phyloP scores from a whole-genome alignment of 2,797 vertebrate genomes.

The Tamandua tetradactyla region DNA sequence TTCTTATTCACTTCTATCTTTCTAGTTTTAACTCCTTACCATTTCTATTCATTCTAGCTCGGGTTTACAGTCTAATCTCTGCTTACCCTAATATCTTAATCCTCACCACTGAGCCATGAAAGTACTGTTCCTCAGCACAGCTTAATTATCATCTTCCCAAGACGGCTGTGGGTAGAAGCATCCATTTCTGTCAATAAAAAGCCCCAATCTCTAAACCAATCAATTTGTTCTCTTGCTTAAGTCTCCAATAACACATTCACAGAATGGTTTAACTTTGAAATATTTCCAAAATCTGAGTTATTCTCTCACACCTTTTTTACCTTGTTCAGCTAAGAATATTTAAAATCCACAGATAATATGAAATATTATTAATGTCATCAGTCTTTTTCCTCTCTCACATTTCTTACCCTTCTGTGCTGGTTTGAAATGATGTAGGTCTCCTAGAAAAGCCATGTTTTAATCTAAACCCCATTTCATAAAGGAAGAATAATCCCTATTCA shows the following conservation, averaged over 20 bases:
- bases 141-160: not conserved
- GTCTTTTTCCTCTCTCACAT: not conserved
- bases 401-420: not conserved
- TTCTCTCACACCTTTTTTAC: not conserved
- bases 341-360: slow-evolving; percentile 34
- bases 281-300: slow-evolving; percentile 5
- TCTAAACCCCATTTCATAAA: too few relatives aligned
- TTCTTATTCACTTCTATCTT: not conserved
- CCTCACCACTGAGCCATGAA: not conserved
- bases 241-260: not conserved
- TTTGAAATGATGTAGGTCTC: too few relatives aligned
- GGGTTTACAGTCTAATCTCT: not conserved
- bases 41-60: not conserved
- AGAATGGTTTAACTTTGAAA: slow-evolving; percentile 32
- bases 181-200: not conserved
- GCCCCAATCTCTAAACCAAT: not conserved
- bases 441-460: too few relatives aligned
- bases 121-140: not conserved
- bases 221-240: slow-evolving; percentile 23
- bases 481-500: too few relatives aligned
- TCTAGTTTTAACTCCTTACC: not conserved
- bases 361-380: not conserved
- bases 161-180: not conserved
- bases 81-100: not conserved
- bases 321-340: not conserved